These are phyloP conservation scores for Heliconius aoede DNA, from an alignment of 2,888 invertebrate genomes.

Conservation along the genomic window DNA sequence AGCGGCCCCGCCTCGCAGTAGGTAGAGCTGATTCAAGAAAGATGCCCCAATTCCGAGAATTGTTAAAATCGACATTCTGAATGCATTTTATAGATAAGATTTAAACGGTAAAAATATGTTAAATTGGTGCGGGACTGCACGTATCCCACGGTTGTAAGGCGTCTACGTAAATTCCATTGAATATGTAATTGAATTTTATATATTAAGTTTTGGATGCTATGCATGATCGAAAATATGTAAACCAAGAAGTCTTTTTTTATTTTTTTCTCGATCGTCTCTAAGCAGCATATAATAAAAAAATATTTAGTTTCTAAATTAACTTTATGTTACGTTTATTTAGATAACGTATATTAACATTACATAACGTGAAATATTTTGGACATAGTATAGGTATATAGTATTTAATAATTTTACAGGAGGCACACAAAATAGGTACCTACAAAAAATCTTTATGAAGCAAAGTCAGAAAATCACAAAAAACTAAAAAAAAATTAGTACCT, in stretches of 20 bases:
- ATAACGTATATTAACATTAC: not conserved
- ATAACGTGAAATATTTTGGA: not conserved
- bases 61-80: constrained; percentile 43
- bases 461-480: not conserved
- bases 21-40: constrained; percentile 43
- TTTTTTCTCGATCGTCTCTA: not conserved
- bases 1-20: constrained; percentile 35
- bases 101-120: constrained; percentile 41
- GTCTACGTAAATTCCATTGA: constrained; percentile 28
- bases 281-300: not conserved
- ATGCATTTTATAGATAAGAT: constrained; percentile 43
- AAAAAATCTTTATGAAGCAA: not conserved
- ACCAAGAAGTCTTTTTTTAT: not conserved
- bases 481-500: not conserved
- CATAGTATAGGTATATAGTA: not conserved
- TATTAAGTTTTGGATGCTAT: constrained; percentile 15
- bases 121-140: constrained; percentile 38
- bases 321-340: not conserved
- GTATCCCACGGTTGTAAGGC: constrained; percentile 37
- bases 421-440: not conserved
- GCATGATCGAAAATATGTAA: not conserved
- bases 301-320: not conserved
- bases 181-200: constrained; percentile 19
- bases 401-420: not conserved
- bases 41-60: constrained; percentile 44